phyloP scores from a whole-genome alignment of 2,797 vertebrate species.

The Telmatherina bonti region DNA sequence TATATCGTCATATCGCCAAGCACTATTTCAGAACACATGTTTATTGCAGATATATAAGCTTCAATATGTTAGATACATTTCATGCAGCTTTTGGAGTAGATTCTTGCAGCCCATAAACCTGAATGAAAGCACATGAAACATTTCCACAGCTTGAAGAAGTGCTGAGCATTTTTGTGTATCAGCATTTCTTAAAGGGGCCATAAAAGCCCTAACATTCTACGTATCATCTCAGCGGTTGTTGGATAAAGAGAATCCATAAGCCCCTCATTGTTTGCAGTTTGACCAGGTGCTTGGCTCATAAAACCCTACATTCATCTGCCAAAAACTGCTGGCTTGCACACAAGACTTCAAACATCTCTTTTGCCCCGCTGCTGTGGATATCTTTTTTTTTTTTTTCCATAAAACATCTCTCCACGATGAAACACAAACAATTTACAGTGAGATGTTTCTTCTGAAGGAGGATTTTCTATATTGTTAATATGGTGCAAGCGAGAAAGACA shows the following conservation, averaged over 20 bases:
- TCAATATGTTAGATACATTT: conserved; percentile 20
- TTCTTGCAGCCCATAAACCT: conserved; percentile 15
- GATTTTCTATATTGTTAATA: conserved; percentile 5
- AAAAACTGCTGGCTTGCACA: conserved; percentile 78
- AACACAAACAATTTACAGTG: conserved; percentile 42
- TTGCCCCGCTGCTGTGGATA: conserved; percentile 63
- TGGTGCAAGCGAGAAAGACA: not conserved
- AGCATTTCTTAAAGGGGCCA: conserved; percentile 75
- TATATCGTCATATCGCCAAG: no score
- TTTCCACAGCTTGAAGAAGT: conserved; percentile 45
- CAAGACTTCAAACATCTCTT: conserved; percentile 79
- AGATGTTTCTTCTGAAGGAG: conserved; percentile 11
- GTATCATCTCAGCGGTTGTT: conserved; percentile 78
- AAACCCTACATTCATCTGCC: conserved; percentile 75
- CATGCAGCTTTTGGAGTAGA: conserved; percentile 12
- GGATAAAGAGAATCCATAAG: conserved; percentile 84
- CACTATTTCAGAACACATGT: conserved; percentile 2
- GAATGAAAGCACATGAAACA: conserved; percentile 11
- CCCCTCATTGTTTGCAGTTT: conserved; percentile 85
- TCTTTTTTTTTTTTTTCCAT: conserved; percentile 27
- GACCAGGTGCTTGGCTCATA: conserved; percentile 86
- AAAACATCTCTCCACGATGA: conserved; percentile 31
- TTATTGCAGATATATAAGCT: conserved; percentile 16
- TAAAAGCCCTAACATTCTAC: conserved; percentile 70
- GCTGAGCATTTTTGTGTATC: conserved; percentile 72